These are phyloP conservation scores for Garrulus glandarius DNA, from an alignment of 2,797 vertebrate species.

Conservation along the genomic window DNA sequence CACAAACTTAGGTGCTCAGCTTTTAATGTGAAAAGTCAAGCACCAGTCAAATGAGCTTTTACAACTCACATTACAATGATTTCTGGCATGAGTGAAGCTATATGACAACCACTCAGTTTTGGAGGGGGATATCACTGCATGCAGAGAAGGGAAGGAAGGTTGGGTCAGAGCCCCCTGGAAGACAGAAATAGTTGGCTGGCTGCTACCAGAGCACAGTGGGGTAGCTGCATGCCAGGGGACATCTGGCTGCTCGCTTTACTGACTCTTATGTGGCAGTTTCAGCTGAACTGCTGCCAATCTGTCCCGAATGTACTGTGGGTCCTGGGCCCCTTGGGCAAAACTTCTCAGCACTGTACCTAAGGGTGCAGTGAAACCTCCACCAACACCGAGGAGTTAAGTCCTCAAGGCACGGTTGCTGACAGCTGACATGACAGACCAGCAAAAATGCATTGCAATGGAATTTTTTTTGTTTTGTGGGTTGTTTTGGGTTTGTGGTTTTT, in stretches of 20 bases:
- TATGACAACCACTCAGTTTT: not conserved
- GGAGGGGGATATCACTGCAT: not conserved
- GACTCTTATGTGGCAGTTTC: not conserved
- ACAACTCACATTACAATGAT: not conserved
- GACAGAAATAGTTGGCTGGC: not conserved
- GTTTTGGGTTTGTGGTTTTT: not conserved
- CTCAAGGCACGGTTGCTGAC: not conserved
- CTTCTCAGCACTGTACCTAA: not conserved
- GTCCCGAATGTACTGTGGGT: rapidly evolving
- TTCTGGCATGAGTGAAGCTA: not conserved
- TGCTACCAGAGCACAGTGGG: not conserved
- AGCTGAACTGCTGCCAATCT: not conserved
- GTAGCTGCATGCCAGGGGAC: not conserved
- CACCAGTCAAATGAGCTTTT: not conserved
- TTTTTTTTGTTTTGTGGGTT: not conserved
- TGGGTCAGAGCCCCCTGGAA: not conserved
- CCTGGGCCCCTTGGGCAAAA: rapidly evolving
- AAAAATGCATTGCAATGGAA: not conserved
- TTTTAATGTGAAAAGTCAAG: not conserved
- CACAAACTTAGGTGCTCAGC: not conserved
- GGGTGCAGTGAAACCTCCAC: not conserved
- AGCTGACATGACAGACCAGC: not conserved
- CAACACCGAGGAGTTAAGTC: not conserved
- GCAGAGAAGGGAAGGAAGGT: not conserved
- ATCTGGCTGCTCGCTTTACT: not conserved